Base-by-base conservation (phyloP, 2,888 invertebrate species). In the Sclerodermus sp. region DNA sequence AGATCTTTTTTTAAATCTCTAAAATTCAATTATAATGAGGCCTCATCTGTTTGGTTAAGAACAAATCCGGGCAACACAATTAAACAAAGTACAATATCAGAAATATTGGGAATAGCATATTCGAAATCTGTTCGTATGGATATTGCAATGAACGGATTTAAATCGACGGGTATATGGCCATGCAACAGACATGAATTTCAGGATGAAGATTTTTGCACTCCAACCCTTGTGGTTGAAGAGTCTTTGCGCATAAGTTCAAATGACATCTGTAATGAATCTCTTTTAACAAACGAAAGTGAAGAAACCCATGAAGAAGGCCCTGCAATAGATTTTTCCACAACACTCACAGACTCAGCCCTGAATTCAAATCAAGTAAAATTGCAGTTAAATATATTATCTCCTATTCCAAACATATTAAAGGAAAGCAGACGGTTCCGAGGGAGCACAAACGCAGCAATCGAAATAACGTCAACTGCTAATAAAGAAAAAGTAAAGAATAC, bases 1-100 rank as follows among this genome's bases (percentile, higher is more conserved):
- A 53, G 55, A 18, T 53, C 58, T n/a, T 68, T 67, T 31, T 53
- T 49, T 18, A 43, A 43, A 38, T 41, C 45, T 8, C 29, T 57
- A 8, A 54, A 47, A 14, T 46, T 29, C 12, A 51, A 47, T 32
- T 55, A 50, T 36, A 46, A 31, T 40, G 40, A 47, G 39, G 46
- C 42, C 29, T 40, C 39, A 37, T 41, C 44, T 31, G 58, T 51
- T 23, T 60, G 48, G 45, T 43, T 60, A 12, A 32, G 47, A 16
- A 15, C 43, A 18, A 49, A 58, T 37, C 44, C 47, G 14, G 55
- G 58, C 14, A 34, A 42, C n/a, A 16, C 9, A 10, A 45, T 57
- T 37, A 45, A 54, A 9, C 58, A 55, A 37, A 48, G 17, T 34
- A 45, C 53, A 43, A 39, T 55, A n/a, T 32, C 51, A 42, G 36